Evolutionary conservation across 1,140 invertebrate genomes (phyloP).

Genomic region (Adelges cooleyi): DNA sequence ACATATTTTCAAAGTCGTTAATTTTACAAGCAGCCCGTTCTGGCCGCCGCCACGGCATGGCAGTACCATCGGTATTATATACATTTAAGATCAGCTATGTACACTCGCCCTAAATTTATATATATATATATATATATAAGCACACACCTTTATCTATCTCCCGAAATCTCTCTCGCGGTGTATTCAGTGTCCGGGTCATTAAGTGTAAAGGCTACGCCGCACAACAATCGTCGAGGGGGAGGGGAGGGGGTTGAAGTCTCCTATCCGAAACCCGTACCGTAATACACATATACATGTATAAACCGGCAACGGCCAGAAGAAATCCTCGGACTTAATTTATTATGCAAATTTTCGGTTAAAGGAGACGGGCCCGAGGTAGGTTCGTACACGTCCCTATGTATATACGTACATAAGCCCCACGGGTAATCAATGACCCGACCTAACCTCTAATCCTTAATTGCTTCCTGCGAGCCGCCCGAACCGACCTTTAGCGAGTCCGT

Average conservation of each 20-base stretch:
- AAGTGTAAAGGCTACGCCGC: neutral
- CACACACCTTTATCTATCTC: slow-evolving; percentile 12
- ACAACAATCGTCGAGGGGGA: neutral
- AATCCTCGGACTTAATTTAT: slow-evolving; percentile 28
- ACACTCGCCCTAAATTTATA: neutral
- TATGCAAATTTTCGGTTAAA: slow-evolving; percentile 22
- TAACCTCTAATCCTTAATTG: slow-evolving; percentile 26
- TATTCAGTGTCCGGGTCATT: slow-evolving; percentile 16
- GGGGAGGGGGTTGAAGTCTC: too few species aligned
- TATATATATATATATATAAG: neutral
- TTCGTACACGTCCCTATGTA: neutral
- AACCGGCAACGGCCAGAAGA: slow-evolving; percentile 23
- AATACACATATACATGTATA: too few species aligned
- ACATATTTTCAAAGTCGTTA: slow-evolving; percentile 18
- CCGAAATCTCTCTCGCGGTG: slow-evolving; percentile 9
- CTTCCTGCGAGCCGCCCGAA: slow-evolving; percentile 16
- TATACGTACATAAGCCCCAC: slow-evolving; percentile 1
- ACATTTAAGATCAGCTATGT: neutral
- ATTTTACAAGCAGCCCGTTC: neutral
- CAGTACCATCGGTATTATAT: neutral
- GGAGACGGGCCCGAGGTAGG: neutral
- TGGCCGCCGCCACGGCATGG: neutral
- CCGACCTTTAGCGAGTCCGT: slow-evolving; percentile 24
- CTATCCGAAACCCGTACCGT: too few species aligned
- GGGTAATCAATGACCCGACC: slow-evolving; percentile 28